Evolutionary conservation across 2,797 vertebrate species (phyloP).

Genomic region (Xenops minutus): DNA sequence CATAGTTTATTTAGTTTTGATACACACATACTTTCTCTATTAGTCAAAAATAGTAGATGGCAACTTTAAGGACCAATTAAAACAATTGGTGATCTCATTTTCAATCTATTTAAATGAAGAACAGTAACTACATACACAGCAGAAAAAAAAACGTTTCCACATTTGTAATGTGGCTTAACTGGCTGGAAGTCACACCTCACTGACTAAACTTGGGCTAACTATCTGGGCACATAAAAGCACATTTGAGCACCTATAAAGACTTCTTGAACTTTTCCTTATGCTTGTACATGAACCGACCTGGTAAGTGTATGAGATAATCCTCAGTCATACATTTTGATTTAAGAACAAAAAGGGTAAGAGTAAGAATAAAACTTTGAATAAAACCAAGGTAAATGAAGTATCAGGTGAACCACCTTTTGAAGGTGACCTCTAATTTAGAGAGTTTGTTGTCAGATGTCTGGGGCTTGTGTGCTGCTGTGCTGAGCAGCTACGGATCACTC

Average conservation of each 20-base stretch:
- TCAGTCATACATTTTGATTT: neutral
- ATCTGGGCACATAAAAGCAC: neutral
- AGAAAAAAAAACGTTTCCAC: neutral
- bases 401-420: neutral
- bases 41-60: neutral
- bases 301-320: neutral
- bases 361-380: neutral
- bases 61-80: neutral
- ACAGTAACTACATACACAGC: neutral
- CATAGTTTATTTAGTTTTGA: neutral
- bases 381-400: neutral
- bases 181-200: neutral
- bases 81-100: neutral
- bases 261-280: neutral
- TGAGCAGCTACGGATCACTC: neutral
- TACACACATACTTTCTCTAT: neutral
- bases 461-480: neutral
- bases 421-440: neutral
- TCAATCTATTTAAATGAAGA: neutral
- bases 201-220: neutral
- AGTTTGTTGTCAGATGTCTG: fast-evolving
- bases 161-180: neutral
- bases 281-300: neutral
- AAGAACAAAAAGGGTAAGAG: neutral
- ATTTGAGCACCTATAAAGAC: neutral